These are phyloP conservation scores for Gryllus bimaculatus DNA, from an alignment of 1,140 invertebrate species.

Conservation along the genomic window DNA sequence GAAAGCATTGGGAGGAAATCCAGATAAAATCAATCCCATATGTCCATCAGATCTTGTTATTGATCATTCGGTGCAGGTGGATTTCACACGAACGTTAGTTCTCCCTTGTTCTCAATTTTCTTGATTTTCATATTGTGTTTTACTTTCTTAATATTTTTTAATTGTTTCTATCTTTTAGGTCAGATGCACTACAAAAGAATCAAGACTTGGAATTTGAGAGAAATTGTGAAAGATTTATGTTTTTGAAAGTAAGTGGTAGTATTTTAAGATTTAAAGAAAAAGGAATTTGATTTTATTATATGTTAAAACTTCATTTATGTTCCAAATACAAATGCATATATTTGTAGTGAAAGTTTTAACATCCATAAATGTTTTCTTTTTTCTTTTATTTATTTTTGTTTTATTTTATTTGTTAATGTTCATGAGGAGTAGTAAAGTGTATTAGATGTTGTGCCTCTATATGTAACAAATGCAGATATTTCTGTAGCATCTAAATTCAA, in stretches of 20 bases:
- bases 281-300: too few relatives aligned
- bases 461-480: too few relatives aligned
- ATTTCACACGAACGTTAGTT: constrained; percentile 77
- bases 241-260: constrained; percentile 64
- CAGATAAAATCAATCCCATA: constrained; percentile 91
- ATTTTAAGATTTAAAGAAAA: neutral
- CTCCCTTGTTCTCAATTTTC: neutral
- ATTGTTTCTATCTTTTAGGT: constrained; percentile 39
- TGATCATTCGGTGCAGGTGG: constrained; percentile 96
- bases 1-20: constrained; percentile 72
- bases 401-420: neutral
- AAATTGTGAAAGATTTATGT: constrained; percentile 92
- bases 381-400: neutral
- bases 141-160: neutral
- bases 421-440: neutral
- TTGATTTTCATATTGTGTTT: neutral
- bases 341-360: too few relatives aligned
- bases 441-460: too few relatives aligned
- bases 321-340: too few relatives aligned
- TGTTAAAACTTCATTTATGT: too few relatives aligned
- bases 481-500: too few relatives aligned
- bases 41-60: constrained; percentile 97
- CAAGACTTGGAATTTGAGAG: constrained; percentile 92
- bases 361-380: neutral
- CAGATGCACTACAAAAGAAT: constrained; percentile 85